Evolutionary conservation across 92 coral and sea anemone genomes (phyloP).

Genomic region (Chrysogorgia sp.): DNA sequence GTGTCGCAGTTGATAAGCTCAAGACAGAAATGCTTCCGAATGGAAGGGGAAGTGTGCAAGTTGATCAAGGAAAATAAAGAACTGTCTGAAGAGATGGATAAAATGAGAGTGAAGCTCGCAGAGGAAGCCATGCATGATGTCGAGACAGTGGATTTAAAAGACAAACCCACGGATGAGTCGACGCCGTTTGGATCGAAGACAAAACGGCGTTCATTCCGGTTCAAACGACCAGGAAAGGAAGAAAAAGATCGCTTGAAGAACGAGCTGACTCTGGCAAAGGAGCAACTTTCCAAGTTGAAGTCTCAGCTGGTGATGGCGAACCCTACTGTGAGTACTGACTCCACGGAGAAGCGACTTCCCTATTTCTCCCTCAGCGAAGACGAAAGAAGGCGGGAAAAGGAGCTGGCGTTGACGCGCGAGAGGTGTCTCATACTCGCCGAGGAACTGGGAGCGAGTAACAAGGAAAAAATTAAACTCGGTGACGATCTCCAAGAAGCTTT

Average conservation of each 20-base stretch:
- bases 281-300: slow-evolving; percentile 83
- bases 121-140: slow-evolving; percentile 23
- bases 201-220: slow-evolving; percentile 25
- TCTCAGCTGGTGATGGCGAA: slow-evolving; percentile 80
- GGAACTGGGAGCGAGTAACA: slow-evolving; percentile 64
- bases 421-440: slow-evolving; percentile 78
- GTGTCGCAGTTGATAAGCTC: slow-evolving; percentile 33
- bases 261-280: slow-evolving; percentile 83
- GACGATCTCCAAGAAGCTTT: slow-evolving; percentile 79
- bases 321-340: slow-evolving; percentile 64
- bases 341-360: slow-evolving; percentile 59
- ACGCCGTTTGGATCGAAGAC: slow-evolving; percentile 5
- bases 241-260: slow-evolving; percentile 77
- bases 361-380: slow-evolving; percentile 48
- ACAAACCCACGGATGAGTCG: background rate
- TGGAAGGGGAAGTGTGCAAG: slow-evolving; percentile 39
- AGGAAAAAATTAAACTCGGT: slow-evolving; percentile 72
- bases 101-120: slow-evolving; percentile 3
- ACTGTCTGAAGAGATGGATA: slow-evolving; percentile 42
- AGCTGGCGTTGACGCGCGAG: slow-evolving; percentile 78
- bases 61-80: slow-evolving; percentile 42
- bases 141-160: slow-evolving; percentile 10
- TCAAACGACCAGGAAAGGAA: slow-evolving; percentile 32
- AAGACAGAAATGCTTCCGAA: slow-evolving; percentile 38
- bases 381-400: slow-evolving; percentile 73